Percentiles rank a stretch among this genome's conserved stretches.
Conservation (phyloP, 2,797 vertebrate species). For the Linurgus olivaceus region DNA sequence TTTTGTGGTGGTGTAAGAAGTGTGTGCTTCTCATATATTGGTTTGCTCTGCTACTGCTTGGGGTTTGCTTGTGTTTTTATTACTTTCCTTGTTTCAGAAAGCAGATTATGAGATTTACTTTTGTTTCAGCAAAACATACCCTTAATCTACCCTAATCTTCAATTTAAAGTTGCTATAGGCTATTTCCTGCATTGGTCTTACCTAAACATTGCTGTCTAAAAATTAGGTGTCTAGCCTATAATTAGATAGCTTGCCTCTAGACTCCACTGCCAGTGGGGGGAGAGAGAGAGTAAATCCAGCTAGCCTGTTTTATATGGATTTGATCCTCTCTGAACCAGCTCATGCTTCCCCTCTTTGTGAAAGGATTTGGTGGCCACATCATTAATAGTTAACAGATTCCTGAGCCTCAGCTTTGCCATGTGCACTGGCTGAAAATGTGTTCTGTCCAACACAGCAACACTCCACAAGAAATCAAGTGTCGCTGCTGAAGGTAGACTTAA, state of each 20-base stretch:
- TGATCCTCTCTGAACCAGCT: not conserved
- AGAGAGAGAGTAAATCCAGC: not conserved
- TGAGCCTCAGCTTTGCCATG: not conserved
- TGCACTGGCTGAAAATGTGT: not conserved
- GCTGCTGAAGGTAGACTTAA: not conserved
- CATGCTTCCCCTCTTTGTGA: not conserved
- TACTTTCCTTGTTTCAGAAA: not conserved
- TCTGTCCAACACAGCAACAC: not conserved
- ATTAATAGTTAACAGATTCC: not conserved
- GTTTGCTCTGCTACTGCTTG: not conserved
- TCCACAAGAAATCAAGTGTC: not conserved
- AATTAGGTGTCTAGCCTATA: not conserved
- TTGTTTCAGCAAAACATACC: not conserved
- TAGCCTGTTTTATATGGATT: not conserved
- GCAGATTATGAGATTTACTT: not conserved
- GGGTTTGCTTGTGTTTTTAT: not conserved
- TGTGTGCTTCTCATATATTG: not conserved
- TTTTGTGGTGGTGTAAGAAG: not conserved
- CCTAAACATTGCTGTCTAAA: not conserved
- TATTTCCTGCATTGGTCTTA: not conserved
- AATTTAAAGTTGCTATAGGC: not conserved
- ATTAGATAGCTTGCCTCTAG: not conserved
- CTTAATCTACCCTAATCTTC: not conserved
- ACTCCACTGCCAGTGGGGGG: not conserved
- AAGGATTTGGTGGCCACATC: not conserved